These are phyloP conservation scores for Aplodontia rufa DNA, from an alignment of 2,113 vertebrate genomes.

Conservation along the genomic window DNA sequence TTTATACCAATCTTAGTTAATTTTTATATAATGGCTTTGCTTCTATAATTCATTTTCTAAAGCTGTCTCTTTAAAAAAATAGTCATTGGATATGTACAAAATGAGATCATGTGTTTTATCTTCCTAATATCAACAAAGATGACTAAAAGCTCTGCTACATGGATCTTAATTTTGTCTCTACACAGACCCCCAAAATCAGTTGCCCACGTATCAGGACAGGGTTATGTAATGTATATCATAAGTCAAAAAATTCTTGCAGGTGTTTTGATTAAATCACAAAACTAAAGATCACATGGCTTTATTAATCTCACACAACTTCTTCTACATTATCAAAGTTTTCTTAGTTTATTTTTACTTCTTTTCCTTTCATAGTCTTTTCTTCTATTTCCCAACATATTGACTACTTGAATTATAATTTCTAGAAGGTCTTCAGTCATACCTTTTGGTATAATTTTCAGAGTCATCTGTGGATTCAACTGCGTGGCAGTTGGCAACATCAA, in stretches of 20 bases:
- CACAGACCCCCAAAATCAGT: not conserved
- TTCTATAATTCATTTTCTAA: conserved; percentile 39
- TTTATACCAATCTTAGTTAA: conserved; percentile 44
- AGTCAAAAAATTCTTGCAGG: not conserved
- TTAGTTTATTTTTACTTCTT: not conserved
- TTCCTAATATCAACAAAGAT: not conserved
- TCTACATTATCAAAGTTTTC: not conserved
- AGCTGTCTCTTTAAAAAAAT: not conserved
- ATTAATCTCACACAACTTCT: conserved; percentile 18
- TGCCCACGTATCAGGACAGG: not conserved
- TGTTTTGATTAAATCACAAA: conserved; percentile 14
- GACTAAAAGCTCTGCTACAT: not conserved
- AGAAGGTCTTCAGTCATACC: not conserved
- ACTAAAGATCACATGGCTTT: not conserved
- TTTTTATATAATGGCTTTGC: conserved; percentile 38
- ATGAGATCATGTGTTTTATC: conserved; percentile 6
- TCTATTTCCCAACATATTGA: not conserved
- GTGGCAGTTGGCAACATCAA: conserved; percentile 52
- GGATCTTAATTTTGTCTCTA: not conserved
- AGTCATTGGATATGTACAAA: not conserved
- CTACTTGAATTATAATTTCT: conserved; percentile 36
- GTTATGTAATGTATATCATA: not conserved
- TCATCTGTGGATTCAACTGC: conserved; percentile 56
- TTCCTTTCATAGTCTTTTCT: not conserved
- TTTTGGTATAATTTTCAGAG: conserved; percentile 35